Conservation (phyloP, 2,113 vertebrate genomes). For the Ochotona princeps region DNA sequence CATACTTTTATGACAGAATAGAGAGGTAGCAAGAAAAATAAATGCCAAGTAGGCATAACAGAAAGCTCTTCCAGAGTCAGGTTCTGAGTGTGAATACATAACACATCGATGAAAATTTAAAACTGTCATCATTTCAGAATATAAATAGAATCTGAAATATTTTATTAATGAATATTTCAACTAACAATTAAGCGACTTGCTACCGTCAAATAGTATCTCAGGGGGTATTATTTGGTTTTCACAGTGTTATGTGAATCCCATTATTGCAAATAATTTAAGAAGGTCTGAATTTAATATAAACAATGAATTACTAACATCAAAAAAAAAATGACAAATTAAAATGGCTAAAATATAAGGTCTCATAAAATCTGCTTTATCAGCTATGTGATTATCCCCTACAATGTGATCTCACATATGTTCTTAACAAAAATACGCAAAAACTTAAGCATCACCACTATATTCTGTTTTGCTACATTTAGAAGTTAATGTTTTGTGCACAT, state of each 20-base stretch:
- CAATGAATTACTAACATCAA: background rate
- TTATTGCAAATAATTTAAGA: background rate
- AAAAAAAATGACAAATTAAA: background rate
- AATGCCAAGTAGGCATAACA: slow-evolving; percentile 14
- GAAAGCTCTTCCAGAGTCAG: slow-evolving; percentile 2
- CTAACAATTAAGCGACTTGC: background rate
- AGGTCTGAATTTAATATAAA: background rate
- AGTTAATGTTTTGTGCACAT: background rate
- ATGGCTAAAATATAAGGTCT: background rate
- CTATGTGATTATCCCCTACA: background rate
- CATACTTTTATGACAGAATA: slow-evolving; percentile 66
- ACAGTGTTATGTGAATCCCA: background rate
- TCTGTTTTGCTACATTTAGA: background rate
- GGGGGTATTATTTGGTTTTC: background rate
- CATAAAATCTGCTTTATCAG: background rate
- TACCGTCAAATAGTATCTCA: background rate
- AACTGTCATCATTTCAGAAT: background rate
- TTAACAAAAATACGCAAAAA: background rate
- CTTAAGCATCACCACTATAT: background rate
- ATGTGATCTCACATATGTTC: background rate
- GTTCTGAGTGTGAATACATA: background rate
- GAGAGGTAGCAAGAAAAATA: slow-evolving; percentile 57
- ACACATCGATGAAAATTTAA: background rate
- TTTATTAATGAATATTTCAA: slow-evolving; percentile 4
- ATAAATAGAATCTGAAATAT: background rate